A percentile compares a stretch with the other conserved stretches of the same genome.
These are phyloP conservation scores for Dendrolimus punctatus DNA, from an alignment of 1,140 invertebrate species.

Conservation along the genomic window DNA sequence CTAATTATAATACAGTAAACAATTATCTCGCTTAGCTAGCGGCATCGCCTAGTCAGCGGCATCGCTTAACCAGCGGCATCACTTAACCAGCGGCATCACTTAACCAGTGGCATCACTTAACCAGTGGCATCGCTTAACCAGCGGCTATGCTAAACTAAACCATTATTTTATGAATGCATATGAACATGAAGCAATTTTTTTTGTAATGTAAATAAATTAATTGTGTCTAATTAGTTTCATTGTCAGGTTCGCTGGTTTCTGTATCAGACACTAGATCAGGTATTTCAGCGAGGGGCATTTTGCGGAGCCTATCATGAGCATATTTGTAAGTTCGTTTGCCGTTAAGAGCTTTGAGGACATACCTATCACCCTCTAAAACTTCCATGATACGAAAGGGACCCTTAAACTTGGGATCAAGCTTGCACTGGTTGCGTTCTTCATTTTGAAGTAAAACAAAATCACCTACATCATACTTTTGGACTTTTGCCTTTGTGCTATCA, in stretches of 20 bases:
- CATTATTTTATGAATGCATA: no score
- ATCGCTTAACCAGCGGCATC: neutral
- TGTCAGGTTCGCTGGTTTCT: neutral
- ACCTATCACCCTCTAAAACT: conserved; percentile 14
- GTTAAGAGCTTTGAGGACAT: conserved; percentile 9
- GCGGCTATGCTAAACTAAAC: no score
- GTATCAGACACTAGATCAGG: neutral
- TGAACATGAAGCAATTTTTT: no score
- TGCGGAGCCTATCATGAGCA: conserved; percentile 7
- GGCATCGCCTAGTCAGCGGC: neutral
- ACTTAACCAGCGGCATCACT: no score
- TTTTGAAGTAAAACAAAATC: conserved; percentile 19
- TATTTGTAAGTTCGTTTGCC: conserved; percentile 18
- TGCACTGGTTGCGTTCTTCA: conserved; percentile 16
- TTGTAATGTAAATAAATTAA: no score
- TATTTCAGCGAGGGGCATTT: conserved; percentile 5
- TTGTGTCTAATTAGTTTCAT: neutral
- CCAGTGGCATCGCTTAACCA: no score
- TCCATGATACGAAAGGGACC: conserved; percentile 17
- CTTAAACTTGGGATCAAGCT: conserved; percentile 15
- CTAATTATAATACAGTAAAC: neutral
- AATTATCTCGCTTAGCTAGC: neutral
- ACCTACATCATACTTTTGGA: conserved; percentile 9
- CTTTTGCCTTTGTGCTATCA: conserved; percentile 10
- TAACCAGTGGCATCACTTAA: no score